Conservation (phyloP, 1,140 invertebrate genomes). For the Antheraea mylitta region DNA sequence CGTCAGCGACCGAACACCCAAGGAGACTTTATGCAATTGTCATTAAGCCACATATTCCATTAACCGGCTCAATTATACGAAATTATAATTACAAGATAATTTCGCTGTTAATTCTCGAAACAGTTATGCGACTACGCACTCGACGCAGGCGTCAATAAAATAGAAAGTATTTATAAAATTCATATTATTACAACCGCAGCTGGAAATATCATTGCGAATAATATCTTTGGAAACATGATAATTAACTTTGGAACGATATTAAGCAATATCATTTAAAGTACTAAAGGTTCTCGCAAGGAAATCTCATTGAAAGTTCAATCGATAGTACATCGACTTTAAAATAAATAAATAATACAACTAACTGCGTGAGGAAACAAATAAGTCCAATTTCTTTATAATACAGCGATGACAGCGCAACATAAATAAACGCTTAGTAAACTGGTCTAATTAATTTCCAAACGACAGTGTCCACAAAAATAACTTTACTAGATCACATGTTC, state of each 20-base stretch:
- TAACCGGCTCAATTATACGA: slow-evolving; percentile 59
- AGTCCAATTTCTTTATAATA: slow-evolving; percentile 52
- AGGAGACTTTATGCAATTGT: slow-evolving; percentile 65
- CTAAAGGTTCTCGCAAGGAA: slow-evolving; percentile 35
- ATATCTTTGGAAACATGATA: slow-evolving; percentile 32
- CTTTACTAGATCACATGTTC: slow-evolving; percentile 73
- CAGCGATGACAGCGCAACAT: slow-evolving; percentile 50
- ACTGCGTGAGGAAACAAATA: slow-evolving; percentile 66
- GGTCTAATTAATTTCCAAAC: slow-evolving; percentile 72
- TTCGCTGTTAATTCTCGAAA: slow-evolving; percentile 65
- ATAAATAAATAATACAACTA: slow-evolving; percentile 57
- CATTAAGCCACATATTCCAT: slow-evolving; percentile 62
- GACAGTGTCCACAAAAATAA: slow-evolving; percentile 62
- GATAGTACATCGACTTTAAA: slow-evolving; percentile 32
- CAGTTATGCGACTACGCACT: slow-evolving; percentile 61
- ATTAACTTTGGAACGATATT: slow-evolving; percentile 72
- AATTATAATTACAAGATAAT: slow-evolving; percentile 76
- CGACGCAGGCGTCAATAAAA: slow-evolving; percentile 57
- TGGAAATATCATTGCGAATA: slow-evolving; percentile 37
- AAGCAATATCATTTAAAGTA: slow-evolving; percentile 70
- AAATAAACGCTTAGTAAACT: slow-evolving; percentile 64
- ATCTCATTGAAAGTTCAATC: slow-evolving; percentile 32
- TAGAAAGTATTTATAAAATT: slow-evolving; percentile 56
- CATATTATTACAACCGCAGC: slow-evolving; percentile 42
- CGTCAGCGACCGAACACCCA: slow-evolving; percentile 44